phyloP scores from a whole-genome alignment of 2,797 vertebrate species.

The Leucoraja ocellata region DNA sequence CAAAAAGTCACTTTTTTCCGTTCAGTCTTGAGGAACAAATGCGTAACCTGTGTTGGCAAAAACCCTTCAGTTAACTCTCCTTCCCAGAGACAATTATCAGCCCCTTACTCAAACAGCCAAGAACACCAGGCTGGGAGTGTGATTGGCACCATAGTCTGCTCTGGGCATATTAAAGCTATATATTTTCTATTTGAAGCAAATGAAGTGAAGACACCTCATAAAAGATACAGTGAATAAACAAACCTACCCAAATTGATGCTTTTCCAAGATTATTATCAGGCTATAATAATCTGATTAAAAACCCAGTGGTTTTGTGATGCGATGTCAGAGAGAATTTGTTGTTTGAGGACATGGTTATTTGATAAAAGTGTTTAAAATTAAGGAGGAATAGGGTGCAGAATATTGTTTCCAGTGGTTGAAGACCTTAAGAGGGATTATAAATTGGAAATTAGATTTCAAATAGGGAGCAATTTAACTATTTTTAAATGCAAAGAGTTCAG shows the following conservation, averaged over 20 bases:
- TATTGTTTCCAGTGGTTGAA: background rate
- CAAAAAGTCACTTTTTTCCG: background rate
- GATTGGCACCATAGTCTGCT: background rate
- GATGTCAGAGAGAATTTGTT: background rate
- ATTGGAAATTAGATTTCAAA: background rate
- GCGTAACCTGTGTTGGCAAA: background rate
- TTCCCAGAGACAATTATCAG: background rate
- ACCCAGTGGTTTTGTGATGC: background rate
- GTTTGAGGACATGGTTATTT: background rate
- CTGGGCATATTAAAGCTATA: background rate
- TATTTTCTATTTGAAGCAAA: slow-evolving; percentile 2
- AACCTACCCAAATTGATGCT: background rate
- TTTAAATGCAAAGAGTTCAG: background rate
- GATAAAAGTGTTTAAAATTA: background rate
- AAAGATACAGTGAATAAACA: background rate
- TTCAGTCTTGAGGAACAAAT: background rate
- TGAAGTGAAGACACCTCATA: background rate
- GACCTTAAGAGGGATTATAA: background rate
- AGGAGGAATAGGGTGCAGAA: background rate
- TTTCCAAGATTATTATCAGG: background rate
- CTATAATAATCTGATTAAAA: background rate
- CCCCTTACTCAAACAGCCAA: background rate
- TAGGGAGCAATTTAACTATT: background rate
- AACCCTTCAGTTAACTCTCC: background rate
- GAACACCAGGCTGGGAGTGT: background rate